Evolutionary conservation across 2,888 invertebrate genomes (phyloP), one percentile per base, ranked within the genome.

Genomic region (Embidobia sp.): DNA sequence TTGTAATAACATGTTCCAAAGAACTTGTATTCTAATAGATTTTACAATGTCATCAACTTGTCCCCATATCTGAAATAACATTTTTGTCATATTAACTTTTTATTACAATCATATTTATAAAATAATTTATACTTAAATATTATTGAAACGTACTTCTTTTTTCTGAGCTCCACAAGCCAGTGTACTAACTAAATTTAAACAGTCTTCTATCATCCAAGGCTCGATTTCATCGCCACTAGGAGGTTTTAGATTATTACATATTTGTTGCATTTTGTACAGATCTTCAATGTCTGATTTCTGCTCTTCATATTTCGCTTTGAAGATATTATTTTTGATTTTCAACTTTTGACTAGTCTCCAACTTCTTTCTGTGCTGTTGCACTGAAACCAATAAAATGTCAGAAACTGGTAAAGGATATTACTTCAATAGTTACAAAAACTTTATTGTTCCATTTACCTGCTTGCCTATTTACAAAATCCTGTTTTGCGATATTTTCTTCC

Each of bases 241-340:
- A 5, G 88, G 88, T 83, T 85, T 84, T 57, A 88, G 83, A 70
- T 83, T 79, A 18, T 77, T 74, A 13, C 85, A 88, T 40, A 88
- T 82, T 73, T 79, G 74, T 61, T 81, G 80, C 85, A 88, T 87
- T 35, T 84, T 80, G 22, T 64, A 59, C 29, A 84, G 83, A 49
- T 87, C 84, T 63, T 78, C 55, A 19, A 87, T 81, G 8, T 86
- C 83, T 3, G 80, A 75, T 35, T 66, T 51, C 59, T 83, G 82
- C 78, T 88, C 82, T 11, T 84, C 66, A 18, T 74, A 48, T 64
- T 86, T 87, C 37, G 84, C 63, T 55, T 82, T 79, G 0, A 87
- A 59, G 27, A 88, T 64, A 42, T 84, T 69, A 53, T 79, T 85
- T 48, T 82, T 86, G 2, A 70, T 59, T 37, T 75, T 66, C n/a